A percentile compares a stretch with the other conserved stretches of the same genome.
phyloP scores from a whole-genome alignment of 1,140 invertebrate species.

The Coenobita brevimanus region DNA sequence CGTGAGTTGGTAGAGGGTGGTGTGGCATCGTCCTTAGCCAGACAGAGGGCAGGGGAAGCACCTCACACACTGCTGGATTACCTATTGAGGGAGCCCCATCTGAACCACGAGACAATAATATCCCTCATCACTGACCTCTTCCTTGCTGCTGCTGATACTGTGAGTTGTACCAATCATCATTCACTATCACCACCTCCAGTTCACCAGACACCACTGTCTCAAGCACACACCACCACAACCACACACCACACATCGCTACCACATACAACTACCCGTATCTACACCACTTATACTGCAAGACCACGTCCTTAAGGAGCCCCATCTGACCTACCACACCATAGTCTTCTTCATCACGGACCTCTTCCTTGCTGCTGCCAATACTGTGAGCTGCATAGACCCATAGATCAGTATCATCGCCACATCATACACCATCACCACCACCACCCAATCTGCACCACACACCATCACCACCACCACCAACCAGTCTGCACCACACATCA shows the following conservation, averaged over 20 bases:
- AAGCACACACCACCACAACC: no score
- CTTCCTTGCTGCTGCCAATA: conserved; percentile 91
- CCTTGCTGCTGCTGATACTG: conserved; percentile 92
- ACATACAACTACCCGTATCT: no score
- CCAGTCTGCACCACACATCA: no score
- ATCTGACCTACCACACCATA: conserved; percentile 75
- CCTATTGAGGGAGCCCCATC: conserved; percentile 73
- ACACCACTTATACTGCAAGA: conserved; percentile 78
- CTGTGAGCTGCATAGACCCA: conserved; percentile 79
- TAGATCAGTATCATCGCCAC: no score
- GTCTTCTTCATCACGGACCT: conserved; percentile 86
- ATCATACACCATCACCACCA: no score
- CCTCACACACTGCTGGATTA: conserved; percentile 78
- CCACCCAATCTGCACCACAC: no score
- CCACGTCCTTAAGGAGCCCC: conserved; percentile 75
- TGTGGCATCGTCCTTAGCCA: not conserved
- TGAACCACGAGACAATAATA: conserved; percentile 76
- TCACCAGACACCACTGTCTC: no score
- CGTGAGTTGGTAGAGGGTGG: no score
- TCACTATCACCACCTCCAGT: no score
- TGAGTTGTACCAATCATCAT: conserved; percentile 75
- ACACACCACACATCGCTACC: no score
- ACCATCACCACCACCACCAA: no score
- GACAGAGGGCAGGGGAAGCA: conserved; percentile 67
- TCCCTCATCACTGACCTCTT: conserved; percentile 88